Base-by-base conservation (phyloP, 1,140 invertebrate genomes). In the Rhopalosiphum maidis region DNA sequence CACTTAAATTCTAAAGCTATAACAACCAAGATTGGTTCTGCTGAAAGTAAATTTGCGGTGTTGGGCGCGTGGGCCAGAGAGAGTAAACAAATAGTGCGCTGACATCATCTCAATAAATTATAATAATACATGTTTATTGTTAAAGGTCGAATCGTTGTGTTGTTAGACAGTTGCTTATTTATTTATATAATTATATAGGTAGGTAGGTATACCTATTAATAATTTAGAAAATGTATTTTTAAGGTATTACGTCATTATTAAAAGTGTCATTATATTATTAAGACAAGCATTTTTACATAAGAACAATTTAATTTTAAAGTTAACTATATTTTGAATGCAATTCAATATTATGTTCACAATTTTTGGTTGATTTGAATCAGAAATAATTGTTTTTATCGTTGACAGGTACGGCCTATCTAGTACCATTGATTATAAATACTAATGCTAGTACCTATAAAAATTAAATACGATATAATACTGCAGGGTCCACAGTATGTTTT, bases 161-260 rank as follows among this genome's bases (percentile, higher is more conserved):
- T 35, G 60, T 68, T 55, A 55, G 54, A 55, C 54, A 25, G 55
- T 60, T 60, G 60, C n/a, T 68, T n/a, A 15, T 68, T 4, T 30
- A 60, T 60, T 60, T 68, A 77, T 77, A 35, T n/a, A 77, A 51
- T 51, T 68, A 68, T 68, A 35, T 6, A n/a, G 18, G 11, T 77
- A 77, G 60, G 30, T 77, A 77, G 60, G 30, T 77, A 46, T 68
- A n/a, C 30, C 60, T 77, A 77, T 77, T 77, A 77, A 77, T 77
- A 77, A 77, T 77, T 77, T n/a, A 77, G 4, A 77, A 68, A 77
- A 77, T 77, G 30, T 77, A 77, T 77, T 77, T 77, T n/a, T 77
- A 77, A 77, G 18, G 15, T 18, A 77, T 68, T 77, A 77, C 60
- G 30, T 77, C 60, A 77, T 21, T 77, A 77, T 77, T 77, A 77